Conservation (phyloP, 2,113 vertebrate species). For the Manacus vitellinus region DNA sequence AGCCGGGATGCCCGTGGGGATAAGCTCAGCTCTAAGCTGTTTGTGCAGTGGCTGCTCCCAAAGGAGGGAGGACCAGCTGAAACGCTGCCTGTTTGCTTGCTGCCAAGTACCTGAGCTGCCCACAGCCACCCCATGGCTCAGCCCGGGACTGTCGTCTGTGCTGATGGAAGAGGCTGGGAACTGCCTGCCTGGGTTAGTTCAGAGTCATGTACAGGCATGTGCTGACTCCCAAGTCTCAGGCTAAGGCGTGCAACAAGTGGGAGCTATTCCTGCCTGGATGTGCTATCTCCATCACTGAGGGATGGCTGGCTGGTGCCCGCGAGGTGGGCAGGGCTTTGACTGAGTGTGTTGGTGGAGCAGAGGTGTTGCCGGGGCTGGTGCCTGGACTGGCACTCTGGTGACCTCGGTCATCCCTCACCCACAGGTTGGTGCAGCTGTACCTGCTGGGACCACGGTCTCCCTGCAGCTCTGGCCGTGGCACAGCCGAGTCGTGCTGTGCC, state of each 20-base stretch:
- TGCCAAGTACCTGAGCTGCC: background rate
- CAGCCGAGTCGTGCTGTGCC: background rate
- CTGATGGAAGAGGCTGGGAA: background rate
- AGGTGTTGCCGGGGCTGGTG: background rate
- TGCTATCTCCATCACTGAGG: background rate
- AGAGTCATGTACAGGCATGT: background rate
- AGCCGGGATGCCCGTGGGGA: fast-evolving
- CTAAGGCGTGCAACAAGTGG: conserved; percentile 5
- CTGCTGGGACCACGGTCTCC: fast-evolving
- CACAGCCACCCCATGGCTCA: background rate
- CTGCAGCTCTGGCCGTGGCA: fast-evolving
- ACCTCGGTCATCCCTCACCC: fast-evolving
- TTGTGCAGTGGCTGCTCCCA: background rate
- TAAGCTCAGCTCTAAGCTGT: background rate
- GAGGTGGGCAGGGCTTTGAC: background rate
- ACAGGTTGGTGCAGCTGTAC: background rate
- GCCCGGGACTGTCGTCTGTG: background rate
- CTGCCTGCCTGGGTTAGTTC: background rate
- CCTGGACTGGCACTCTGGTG: fast-evolving
- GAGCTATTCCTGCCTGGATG: background rate
- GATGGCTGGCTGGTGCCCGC: fast-evolving
- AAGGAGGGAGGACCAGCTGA: too few relatives aligned
- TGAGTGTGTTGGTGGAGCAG: background rate
- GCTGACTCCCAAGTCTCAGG: background rate
- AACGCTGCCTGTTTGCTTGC: background rate